Percentiles rank a stretch among this genome's conserved stretches.
Evolutionary conservation across 2,888 invertebrate genomes (phyloP).

Genomic region (Chaetogeoica ovagalla): DNA sequence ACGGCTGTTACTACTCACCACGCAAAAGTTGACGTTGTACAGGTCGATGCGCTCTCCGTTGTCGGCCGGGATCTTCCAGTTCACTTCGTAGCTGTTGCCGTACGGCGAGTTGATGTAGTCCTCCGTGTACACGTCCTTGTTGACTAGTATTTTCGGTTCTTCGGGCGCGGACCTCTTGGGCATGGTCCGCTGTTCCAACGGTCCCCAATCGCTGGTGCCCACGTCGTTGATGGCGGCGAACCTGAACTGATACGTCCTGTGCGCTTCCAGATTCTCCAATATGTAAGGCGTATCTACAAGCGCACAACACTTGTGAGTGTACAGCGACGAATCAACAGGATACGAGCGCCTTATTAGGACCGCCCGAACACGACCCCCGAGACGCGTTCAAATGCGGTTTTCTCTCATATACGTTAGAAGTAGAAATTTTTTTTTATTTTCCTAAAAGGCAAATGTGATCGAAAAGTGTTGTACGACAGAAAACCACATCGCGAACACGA

Average conservation of each 20-base stretch:
- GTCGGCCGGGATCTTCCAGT: conserved; percentile 83
- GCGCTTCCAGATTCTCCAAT: conserved; percentile 76
- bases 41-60: conserved; percentile 86
- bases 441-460: too few relatives aligned
- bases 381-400: too few relatives aligned
- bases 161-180: conserved; percentile 77
- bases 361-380: too few relatives aligned
- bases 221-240: conserved; percentile 85
- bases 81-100: conserved; percentile 77
- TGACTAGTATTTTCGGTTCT: conserved; percentile 68
- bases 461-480: too few relatives aligned
- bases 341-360: too few relatives aligned
- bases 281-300: conserved; percentile 73
- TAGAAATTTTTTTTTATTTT: too few relatives aligned
- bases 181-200: conserved; percentile 69
- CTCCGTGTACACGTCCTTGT: conserved; percentile 60
- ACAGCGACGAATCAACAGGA: too few relatives aligned
- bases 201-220: conserved; percentile 76
- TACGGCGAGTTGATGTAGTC: conserved; percentile 67
- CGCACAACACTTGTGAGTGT: not conserved
- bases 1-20: conserved; percentile 65
- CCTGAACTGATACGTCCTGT: conserved; percentile 77
- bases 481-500: too few relatives aligned
- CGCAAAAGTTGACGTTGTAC: conserved; percentile 80
- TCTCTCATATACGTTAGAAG: too few relatives aligned